phyloP scores from a whole-genome alignment of 2,113 vertebrate genomes.

The Scatophagus argus region DNA sequence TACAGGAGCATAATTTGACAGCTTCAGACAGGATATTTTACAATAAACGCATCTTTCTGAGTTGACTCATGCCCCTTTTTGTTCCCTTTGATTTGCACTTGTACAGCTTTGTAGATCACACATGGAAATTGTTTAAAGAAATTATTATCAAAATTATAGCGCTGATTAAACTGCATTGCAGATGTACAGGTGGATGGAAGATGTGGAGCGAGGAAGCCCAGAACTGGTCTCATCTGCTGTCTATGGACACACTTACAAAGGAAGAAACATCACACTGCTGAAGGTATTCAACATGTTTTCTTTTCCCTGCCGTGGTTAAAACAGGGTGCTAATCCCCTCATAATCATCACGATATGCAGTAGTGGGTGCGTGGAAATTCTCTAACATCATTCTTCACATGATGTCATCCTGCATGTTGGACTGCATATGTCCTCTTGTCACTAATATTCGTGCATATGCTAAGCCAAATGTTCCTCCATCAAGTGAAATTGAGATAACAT shows the following conservation, averaged over 20 bases:
- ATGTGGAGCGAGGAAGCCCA: slow-evolving; percentile 71
- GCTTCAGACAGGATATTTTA: background rate
- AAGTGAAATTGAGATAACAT: background rate
- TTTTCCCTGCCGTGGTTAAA: background rate
- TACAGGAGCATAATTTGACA: no score
- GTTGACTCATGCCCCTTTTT: background rate
- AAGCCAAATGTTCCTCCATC: background rate
- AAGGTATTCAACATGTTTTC: slow-evolving; percentile 74
- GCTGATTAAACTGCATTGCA: slow-evolving; percentile 46
- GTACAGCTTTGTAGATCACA: background rate
- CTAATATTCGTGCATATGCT: background rate
- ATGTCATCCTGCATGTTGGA: background rate
- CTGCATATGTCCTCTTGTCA: background rate
- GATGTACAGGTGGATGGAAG: slow-evolving; percentile 85
- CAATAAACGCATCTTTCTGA: background rate
- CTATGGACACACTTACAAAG: slow-evolving; percentile 82
- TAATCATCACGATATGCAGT: background rate
- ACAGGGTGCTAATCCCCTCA: background rate
- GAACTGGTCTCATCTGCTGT: slow-evolving; percentile 80
- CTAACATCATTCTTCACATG: no score
- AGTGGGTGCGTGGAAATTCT: no score
- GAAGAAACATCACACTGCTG: slow-evolving; percentile 76
- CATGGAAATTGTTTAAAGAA: background rate
- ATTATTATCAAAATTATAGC: background rate
- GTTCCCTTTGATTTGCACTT: background rate